These are phyloP conservation scores for Orius insidiosus DNA, from an alignment of 1,140 invertebrate species.

Conservation along the genomic window DNA sequence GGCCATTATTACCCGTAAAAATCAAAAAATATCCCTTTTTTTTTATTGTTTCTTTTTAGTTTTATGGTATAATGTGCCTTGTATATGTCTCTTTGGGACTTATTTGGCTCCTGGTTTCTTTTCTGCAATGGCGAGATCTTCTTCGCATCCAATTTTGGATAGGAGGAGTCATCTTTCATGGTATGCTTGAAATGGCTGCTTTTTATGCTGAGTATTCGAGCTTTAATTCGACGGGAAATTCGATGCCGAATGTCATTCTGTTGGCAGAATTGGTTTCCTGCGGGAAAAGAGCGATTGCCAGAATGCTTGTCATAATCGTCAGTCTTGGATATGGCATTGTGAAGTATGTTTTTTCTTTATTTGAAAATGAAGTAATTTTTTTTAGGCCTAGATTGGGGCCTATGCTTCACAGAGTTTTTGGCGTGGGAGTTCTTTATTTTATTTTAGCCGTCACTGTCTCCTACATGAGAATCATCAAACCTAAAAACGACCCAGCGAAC, in stretches of 20 bases:
- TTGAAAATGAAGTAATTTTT: too few species aligned
- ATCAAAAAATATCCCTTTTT: conserved; percentile 18
- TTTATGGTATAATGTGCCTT: conserved; percentile 80
- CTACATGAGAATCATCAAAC: conserved; percentile 53
- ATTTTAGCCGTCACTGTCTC: conserved; percentile 64
- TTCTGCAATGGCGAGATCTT: conserved; percentile 74
- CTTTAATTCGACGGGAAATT: conserved; percentile 53
- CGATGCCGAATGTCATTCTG: conserved; percentile 42
- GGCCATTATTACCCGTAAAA: conserved; percentile 49
- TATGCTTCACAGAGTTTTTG: conserved; percentile 69
- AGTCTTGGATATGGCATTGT: conserved; percentile 89
- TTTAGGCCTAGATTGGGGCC: conserved; percentile 65
- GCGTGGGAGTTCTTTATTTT: conserved; percentile 66
- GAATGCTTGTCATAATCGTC: conserved; percentile 87
- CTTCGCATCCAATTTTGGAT: conserved; percentile 93
- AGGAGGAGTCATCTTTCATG: conserved; percentile 70
- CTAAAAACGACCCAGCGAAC: conserved; percentile 43
- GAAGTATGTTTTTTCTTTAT: conserved; percentile 52
- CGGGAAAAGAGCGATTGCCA: conserved; percentile 70
- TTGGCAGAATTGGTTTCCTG: conserved; percentile 79
- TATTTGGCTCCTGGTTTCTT: conserved; percentile 68
- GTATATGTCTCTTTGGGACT: conserved; percentile 70
- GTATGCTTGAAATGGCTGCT: conserved; percentile 69
- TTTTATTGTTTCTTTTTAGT: conserved; percentile 34
- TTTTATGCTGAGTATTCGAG: conserved; percentile 79